Percentiles rank a stretch among this genome's conserved stretches.
phyloP scores from a whole-genome alignment of 2,113 vertebrate species.

The Catharus minimus region DNA sequence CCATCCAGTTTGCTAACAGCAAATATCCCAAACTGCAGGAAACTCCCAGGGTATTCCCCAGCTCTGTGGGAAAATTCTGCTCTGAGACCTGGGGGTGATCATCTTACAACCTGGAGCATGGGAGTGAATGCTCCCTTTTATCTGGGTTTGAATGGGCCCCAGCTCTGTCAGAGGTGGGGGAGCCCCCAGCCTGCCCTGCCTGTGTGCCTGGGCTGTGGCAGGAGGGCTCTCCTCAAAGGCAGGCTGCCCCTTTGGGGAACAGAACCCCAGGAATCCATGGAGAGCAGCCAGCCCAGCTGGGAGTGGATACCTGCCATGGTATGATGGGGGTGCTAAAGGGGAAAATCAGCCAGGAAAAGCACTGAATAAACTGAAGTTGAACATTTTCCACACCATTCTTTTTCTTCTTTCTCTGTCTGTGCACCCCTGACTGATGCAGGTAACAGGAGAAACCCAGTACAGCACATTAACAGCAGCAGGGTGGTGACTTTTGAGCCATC shows the following conservation, averaged over 20 bases:
- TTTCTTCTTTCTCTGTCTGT: background rate
- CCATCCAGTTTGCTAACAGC: background rate
- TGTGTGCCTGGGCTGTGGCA: background rate
- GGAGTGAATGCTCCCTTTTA: background rate
- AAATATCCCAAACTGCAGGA: background rate
- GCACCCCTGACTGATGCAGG: background rate
- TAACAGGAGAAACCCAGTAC: background rate
- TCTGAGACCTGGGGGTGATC: background rate
- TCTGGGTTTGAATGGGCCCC: background rate
- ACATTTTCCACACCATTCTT: fast-evolving
- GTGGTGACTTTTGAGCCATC: background rate
- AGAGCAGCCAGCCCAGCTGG: background rate
- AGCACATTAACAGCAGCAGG: background rate
- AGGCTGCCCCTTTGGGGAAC: background rate
- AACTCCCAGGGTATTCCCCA: background rate
- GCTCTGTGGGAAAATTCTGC: slow-evolving; percentile 18
- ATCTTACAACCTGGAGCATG: slow-evolving; percentile 4
- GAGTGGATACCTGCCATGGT: background rate
- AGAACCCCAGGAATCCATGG: background rate
- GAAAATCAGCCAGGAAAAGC: background rate
- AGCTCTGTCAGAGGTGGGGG: background rate
- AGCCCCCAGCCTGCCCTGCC: background rate
- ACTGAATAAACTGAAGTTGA: fast-evolving
- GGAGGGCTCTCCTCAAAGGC: background rate
- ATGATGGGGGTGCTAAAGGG: background rate